A percentile compares a stretch with the other conserved stretches of the same genome.
Conservation (phyloP, 2,888 invertebrate genomes). For the Eristalis arbustorum region DNA sequence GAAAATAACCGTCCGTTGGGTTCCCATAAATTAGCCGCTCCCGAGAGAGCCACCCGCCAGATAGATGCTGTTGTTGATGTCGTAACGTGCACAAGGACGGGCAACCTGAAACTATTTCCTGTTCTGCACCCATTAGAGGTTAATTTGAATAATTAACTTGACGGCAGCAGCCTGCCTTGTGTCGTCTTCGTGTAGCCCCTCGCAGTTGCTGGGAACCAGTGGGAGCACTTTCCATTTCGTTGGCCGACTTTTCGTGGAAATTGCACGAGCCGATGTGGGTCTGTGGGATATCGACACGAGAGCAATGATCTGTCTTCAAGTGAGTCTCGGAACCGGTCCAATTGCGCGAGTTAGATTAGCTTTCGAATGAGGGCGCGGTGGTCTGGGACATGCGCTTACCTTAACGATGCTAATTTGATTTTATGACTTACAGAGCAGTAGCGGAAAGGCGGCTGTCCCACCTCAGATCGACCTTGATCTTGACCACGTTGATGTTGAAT, state of each 20-base stretch:
- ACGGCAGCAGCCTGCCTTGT: not conserved
- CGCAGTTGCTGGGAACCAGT: not conserved
- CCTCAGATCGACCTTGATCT: constrained; percentile 27
- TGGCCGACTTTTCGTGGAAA: constrained; percentile 38
- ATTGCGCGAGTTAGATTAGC: constrained; percentile 8
- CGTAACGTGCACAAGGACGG: not conserved
- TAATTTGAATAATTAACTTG: constrained; percentile 18
- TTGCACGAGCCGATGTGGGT: constrained; percentile 15
- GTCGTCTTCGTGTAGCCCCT: not conserved
- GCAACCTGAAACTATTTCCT: constrained; percentile 4
- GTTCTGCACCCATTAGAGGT: not conserved
- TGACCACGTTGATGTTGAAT: constrained; percentile 8
- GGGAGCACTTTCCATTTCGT: constrained; percentile 30
- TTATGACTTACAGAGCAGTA: constrained; percentile 10
- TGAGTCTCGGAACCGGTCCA: constrained; percentile 28
- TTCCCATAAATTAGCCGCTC: not conserved
- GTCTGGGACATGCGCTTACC: not conserved
- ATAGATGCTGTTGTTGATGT: not conserved
- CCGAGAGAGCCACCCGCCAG: not conserved
- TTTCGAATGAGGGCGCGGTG: constrained; percentile 4
- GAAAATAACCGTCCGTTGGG: not conserved
- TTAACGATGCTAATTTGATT: constrained; percentile 5
- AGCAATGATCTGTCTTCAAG: constrained; percentile 34
- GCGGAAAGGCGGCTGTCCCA: not conserved
- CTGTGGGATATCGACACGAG: not conserved